Evolutionary conservation across 1,140 invertebrate genomes (phyloP).

Genomic region (Ylistrum balloti): DNA sequence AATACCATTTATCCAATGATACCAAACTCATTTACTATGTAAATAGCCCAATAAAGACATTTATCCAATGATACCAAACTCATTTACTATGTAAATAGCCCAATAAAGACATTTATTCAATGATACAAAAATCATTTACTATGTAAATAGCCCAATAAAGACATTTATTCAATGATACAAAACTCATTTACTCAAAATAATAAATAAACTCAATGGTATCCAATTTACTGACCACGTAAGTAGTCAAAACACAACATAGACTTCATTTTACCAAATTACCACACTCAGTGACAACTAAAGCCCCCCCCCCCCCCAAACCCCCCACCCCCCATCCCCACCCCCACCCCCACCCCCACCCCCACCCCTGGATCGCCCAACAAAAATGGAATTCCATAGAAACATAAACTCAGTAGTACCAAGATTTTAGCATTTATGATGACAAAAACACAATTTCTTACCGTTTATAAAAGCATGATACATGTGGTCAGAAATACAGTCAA

Average conservation of each 20-base stretch:
- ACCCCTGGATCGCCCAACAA: constrained; percentile 63
- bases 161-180: background rate
- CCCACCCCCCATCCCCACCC: constrained; percentile 67
- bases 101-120: background rate
- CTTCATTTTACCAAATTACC: background rate
- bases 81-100: background rate
- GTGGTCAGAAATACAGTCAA: too few species aligned
- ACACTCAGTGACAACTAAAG: constrained; percentile 64
- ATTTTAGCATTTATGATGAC: too few species aligned
- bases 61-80: background rate
- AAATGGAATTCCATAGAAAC: constrained; percentile 48
- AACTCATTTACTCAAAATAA: constrained; percentile 21
- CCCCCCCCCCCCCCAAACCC: constrained; percentile 61
- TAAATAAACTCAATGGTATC: constrained; percentile 69
- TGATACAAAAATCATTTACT: background rate
- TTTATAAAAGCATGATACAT: too few species aligned
- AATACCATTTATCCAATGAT: background rate
- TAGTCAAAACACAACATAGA: background rate
- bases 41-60: background rate
- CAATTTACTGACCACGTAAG: constrained; percentile 70
- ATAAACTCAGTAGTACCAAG: background rate
- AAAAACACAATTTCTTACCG: too few species aligned
- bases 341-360: constrained; percentile 59
- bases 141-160: background rate
- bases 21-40: background rate